Base-by-base conservation (phyloP, 2,888 invertebrate species). In the Chalcosyrphus nemorum region DNA sequence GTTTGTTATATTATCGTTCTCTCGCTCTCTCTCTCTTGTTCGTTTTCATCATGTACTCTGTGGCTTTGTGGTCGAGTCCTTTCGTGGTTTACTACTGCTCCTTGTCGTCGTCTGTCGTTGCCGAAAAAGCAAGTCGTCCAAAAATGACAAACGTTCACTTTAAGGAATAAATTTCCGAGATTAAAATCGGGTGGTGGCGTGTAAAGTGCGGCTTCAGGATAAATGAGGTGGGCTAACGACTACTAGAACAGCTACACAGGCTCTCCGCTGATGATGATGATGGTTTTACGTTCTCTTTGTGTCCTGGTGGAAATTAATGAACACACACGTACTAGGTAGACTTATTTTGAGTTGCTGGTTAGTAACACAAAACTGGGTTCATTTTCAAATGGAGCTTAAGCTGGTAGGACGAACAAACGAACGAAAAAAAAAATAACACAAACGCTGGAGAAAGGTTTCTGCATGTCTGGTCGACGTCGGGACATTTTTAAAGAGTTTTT, bases 81-180 rank as follows among this genome's bases (percentile, higher is more conserved):
- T 72, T 57, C 11, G 35, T 47, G 54, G 52, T 63, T 63, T 41
- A 35, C 15, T 80, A 27, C 17, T n/a, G n/a, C n/a, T n/a, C n/a
- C n/a, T n/a, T n/a, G n/a, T 24, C 24, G 24, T 66, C 15, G 21
- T 27, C 54, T 59, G 61, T 56, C 24, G 52, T 24, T 24, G 24
- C n/a, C n/a, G n/a, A n/a, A n/a, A n/a, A 24, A 24, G 24, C 13
- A 27, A 15, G 17, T 29, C 41, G 59, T 45, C 24, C 66, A 52
- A 52, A 59, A 68, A 71, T 71, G 78, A 72, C 65, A 78, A 71
- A 65, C 59, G 52, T 50, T 59, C 68, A 59, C 65, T 78, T 65
- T 1, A 65, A 76, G 59, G 71, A 81, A 81, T 76, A 45, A 52
- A 76, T 81, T 71, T 65, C 65, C 59, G 59, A 57, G 71, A 81